Base-by-base conservation (phyloP, 2,113 vertebrate species). In the Merops nubicus region DNA sequence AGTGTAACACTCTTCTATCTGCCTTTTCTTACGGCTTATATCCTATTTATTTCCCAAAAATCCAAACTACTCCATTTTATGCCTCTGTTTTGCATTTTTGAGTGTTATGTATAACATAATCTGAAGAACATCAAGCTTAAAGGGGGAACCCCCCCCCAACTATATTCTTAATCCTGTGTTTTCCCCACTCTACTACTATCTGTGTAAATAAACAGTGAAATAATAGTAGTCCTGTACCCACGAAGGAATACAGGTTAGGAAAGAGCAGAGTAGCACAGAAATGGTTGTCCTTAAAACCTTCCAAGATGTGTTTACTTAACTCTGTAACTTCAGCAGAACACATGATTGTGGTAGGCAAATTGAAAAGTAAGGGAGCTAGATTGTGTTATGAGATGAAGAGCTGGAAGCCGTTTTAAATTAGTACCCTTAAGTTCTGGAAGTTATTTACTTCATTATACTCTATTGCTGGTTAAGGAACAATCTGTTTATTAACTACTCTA, bases 291-390 rank as follows among this genome's bases (percentile, higher is more conserved):
- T 57, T 79, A 36, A 62, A 18, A 34, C 18, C 9, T 50, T 65
- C 23, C 9, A 43, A 57, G 51, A 15, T 8, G 51, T 9, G 15
- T 74, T 81, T 56, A n/a, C 33, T 73, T 64, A 74, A n/a, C 25
- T n/a, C 9, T 54, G 12, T 77, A 53, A 28, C 0, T 0, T 26
- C 67, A 53, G 31, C 25, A 75, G 56, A 65, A 28, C 48, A 45
- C 1, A 0, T n/a, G 42, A 43, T 5, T 0, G 1, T 40, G 34
- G 50, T 68, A 70, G 34, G 28, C 20, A 70, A 75, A 53, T 4
- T 47, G 74, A 74, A 38, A 77, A 38, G 6, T 19, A 51, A 21
- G 16, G 25, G 34, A 43, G 22, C 31, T 48, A 36, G 38, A 42
- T 6, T 64, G 15, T 1, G 1, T 34, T 57, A 6, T 20, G 65